Evolutionary conservation across 2,888 invertebrate species (phyloP).

Genomic region (Dolichopus griseipennis): DNA sequence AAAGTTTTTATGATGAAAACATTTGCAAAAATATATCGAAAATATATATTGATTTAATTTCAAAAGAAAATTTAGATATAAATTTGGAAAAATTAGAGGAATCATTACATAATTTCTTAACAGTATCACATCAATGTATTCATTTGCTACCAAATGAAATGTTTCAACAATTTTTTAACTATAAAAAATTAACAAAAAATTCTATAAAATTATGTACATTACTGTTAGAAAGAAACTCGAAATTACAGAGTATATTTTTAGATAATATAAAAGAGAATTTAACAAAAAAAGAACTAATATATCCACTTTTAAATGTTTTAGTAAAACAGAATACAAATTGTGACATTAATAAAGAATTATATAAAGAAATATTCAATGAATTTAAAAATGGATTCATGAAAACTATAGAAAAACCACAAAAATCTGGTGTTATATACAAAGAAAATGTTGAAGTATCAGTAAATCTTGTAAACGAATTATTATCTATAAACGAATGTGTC

Average conservation of each 20-base stretch:
- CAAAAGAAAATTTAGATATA: slow-evolving; percentile 35
- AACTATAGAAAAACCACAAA: slow-evolving; percentile 59
- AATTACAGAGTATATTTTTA: slow-evolving; percentile 24
- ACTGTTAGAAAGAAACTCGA: slow-evolving; percentile 45
- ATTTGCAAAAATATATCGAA: slow-evolving; percentile 41
- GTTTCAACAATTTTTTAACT: slow-evolving; percentile 48
- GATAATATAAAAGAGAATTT: slow-evolving; percentile 37
- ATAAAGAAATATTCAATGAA: slow-evolving; percentile 49
- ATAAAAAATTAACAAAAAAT: slow-evolving; percentile 48
- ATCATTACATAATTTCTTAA: slow-evolving; percentile 49
- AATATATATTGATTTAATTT: slow-evolving; percentile 45
- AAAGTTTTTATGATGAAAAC: slow-evolving; percentile 31
- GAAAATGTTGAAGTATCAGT: slow-evolving; percentile 51
- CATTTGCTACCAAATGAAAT: slow-evolving; percentile 46
- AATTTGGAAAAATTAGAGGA: slow-evolving; percentile 50
- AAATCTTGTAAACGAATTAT: slow-evolving; percentile 51
- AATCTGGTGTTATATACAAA: slow-evolving; percentile 56
- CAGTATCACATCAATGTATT: slow-evolving; percentile 53
- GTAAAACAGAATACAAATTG: slow-evolving; percentile 31
- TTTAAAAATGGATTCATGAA: slow-evolving; percentile 56
- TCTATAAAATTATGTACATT: slow-evolving; percentile 51
- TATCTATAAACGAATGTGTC: slow-evolving; percentile 50
- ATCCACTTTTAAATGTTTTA: slow-evolving; percentile 51
- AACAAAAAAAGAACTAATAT: slow-evolving; percentile 53
- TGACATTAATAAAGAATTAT: slow-evolving; percentile 41